phyloP scores from a whole-genome alignment of 2,797 vertebrate species.

The Notoglanidium macrostoma region DNA sequence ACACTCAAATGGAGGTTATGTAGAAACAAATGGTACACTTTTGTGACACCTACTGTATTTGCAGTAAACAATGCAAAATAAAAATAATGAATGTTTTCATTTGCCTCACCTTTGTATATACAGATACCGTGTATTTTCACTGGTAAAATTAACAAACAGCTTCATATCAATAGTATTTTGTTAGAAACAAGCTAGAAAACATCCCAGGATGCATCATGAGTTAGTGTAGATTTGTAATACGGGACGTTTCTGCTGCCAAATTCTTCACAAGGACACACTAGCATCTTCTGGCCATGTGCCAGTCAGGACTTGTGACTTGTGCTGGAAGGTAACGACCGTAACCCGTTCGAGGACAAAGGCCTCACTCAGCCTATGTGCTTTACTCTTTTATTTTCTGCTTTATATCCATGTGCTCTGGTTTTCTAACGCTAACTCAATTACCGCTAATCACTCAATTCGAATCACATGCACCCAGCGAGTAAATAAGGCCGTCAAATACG shows the following conservation, averaged over 20 bases:
- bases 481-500: conserved; percentile 59
- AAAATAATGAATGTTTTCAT: not conserved
- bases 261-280: not conserved
- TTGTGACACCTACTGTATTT: not conserved
- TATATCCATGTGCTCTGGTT: conserved; percentile 61
- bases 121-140: not conserved
- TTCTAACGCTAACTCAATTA: conserved; percentile 74
- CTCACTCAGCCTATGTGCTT: conserved; percentile 64
- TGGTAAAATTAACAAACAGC: not conserved
- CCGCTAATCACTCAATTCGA: conserved; percentile 76
- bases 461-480: conserved; percentile 73
- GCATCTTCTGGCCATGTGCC: conserved; percentile 54
- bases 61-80: not conserved
- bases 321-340: conserved; percentile 61
- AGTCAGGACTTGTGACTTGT: conserved; percentile 68
- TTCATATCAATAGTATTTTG: not conserved
- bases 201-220: not conserved
- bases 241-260: not conserved
- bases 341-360: conserved; percentile 48
- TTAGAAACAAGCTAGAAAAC: not conserved
- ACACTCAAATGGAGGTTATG: not conserved
- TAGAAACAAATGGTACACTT: not conserved
- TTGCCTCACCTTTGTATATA: not conserved
- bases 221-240: not conserved
- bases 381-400: conserved; percentile 71